Evolutionary conservation across 2,113 vertebrate genomes (phyloP), one percentile per base, ranked within the genome.

Genomic region (Illadopsis cleaveri): DNA sequence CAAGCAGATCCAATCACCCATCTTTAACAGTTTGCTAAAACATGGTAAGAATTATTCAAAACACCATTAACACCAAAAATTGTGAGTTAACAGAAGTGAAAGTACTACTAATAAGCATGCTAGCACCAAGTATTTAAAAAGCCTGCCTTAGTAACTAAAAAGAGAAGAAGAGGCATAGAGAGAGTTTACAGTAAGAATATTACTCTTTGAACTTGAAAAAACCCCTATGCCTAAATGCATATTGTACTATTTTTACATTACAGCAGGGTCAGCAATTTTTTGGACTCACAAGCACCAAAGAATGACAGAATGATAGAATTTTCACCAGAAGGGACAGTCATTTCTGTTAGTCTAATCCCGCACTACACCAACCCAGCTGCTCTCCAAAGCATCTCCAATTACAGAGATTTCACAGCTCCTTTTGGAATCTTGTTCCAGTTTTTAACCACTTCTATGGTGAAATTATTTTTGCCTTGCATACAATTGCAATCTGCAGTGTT

Each of bases 11-110:
- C 40, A 87, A 38, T 71, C 24, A 54, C 16, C 8, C 24, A 47
- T 60, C 47, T 82, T 87, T 82, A 92, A 90, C 38, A 45, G 35
- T 71, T 85, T 30, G 27, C 24, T 88, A 79, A 70, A 75, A 50
- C 30, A 64, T 6, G 9, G 2, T 38, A 82, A 82, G 35, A 92
- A 82, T 48, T 5, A 53, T 22, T 85, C 79, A 78, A 48, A 81
- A 73, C 28, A 87, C 20, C 0, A 0, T 42, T 60, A 89, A 78
- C 38, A 83, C 5, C 16, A 80, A 83, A 80, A 72, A 21, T 1
- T 35, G 5, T n/a, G 28, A 68, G 18, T 45, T 58, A 78, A 73
- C 28, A 38, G 37, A 69, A 11, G 28, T n/a, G 31, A 7, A 86
- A 72, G 31, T 60, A 75, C n/a, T 50, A 48, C 37, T 61, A 69